Percentiles rank a stretch among this genome's conserved stretches.
Evolutionary conservation across 2,888 invertebrate genomes (phyloP).

Genomic region (Troilus luridus): DNA sequence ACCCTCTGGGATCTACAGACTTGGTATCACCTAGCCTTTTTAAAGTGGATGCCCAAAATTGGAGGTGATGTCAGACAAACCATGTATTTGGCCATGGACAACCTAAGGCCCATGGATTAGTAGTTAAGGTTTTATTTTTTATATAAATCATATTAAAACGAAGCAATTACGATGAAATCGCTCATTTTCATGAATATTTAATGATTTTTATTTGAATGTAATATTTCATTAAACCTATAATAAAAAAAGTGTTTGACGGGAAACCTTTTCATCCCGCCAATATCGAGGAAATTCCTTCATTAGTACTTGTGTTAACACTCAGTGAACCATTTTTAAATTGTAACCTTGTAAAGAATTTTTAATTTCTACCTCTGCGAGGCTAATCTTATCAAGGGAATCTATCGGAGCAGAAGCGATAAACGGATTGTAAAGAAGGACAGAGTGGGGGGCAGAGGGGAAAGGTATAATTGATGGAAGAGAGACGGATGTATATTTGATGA

Average conservation of each 20-base stretch:
- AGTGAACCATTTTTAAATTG: conserved; percentile 2
- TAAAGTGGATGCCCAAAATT: too few relatives aligned
- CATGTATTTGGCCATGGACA: too few relatives aligned
- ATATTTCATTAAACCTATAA: neutral
- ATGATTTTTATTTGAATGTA: neutral
- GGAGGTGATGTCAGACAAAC: too few relatives aligned
- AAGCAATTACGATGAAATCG: too few relatives aligned
- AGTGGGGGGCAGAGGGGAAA: neutral
- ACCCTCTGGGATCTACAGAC: too few relatives aligned
- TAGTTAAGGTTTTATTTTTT: too few relatives aligned
- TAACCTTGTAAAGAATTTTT: conserved; percentile 30
- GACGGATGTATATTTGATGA: conserved; percentile 35
- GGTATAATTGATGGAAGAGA: conserved; percentile 31
- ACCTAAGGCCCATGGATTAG: too few relatives aligned
- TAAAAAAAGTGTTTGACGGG: neutral
- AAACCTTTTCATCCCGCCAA: neutral
- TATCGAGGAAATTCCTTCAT: neutral
- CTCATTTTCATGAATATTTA: neutral
- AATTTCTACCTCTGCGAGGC: conserved; percentile 26
- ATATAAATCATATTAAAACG: too few relatives aligned
- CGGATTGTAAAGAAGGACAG: conserved; percentile 28
- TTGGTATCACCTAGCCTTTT: too few relatives aligned
- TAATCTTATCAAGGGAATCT: conserved; percentile 31
- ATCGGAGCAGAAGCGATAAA: conserved; percentile 32
- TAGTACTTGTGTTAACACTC: neutral